These are phyloP conservation scores for Daubentonia madagascariensis DNA, from an alignment of 2,113 vertebrate genomes.

Conservation along the genomic window DNA sequence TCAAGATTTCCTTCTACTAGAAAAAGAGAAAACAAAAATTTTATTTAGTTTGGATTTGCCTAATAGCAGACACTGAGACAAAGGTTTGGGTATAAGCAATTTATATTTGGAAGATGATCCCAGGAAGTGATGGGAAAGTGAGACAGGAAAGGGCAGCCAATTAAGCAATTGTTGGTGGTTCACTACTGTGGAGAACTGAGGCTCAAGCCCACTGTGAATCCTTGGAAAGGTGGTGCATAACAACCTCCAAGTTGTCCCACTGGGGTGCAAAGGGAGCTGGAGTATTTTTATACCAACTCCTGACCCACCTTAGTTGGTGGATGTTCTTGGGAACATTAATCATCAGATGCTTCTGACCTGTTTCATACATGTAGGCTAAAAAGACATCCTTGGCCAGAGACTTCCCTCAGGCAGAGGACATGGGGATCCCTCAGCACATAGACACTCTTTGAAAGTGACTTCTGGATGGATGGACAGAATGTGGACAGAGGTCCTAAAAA, in stretches of 20 bases:
- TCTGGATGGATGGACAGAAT: background rate
- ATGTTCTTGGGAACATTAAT: background rate
- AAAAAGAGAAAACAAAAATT: background rate
- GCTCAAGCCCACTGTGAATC: background rate
- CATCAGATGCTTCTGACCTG: background rate
- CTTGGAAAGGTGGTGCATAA: background rate
- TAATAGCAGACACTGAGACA: background rate
- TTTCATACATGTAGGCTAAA: background rate
- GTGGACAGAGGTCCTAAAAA: background rate
- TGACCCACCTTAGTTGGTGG: background rate
- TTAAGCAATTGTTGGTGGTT: background rate
- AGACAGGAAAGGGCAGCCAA: background rate
- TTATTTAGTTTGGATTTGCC: background rate
- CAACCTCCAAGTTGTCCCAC: background rate
- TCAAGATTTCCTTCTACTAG: background rate
- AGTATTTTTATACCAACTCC: background rate
- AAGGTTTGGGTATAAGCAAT: background rate
- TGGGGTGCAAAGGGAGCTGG: background rate
- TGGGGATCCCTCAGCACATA: background rate
- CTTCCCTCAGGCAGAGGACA: background rate
- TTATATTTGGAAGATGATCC: background rate
- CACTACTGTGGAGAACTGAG: background rate
- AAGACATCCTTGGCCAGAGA: background rate
- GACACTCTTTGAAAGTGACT: background rate
- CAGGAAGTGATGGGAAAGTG: background rate